These are phyloP conservation scores for Cloeon dipterum DNA, from an alignment of 2,888 invertebrate species.

Conservation along the genomic window DNA sequence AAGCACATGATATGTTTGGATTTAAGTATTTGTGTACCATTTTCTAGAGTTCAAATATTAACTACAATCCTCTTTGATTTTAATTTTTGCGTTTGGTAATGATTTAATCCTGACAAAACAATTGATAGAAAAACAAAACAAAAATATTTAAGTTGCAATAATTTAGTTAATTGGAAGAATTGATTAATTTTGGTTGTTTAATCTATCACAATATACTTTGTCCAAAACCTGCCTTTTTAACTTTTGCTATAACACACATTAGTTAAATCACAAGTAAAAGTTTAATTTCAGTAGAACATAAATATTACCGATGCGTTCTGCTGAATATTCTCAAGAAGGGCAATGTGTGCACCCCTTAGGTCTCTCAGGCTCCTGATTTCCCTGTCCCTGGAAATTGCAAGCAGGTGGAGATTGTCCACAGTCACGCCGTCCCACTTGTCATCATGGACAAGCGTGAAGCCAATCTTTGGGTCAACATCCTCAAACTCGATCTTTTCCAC, in stretches of 20 bases:
- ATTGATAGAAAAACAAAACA: conserved; percentile 2
- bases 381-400: conserved; percentile 53
- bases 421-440: conserved; percentile 82
- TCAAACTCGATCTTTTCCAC: conserved; percentile 67
- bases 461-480: conserved; percentile 48
- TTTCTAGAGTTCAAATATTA: no score
- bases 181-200: conserved; percentile 5
- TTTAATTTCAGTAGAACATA: not conserved
- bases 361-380: conserved; percentile 69
- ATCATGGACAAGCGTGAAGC: conserved; percentile 81
- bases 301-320: conserved; percentile 37
- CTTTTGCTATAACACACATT: no score
- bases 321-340: conserved; percentile 68
- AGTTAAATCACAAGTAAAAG: no score
- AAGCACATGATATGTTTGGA: no score
- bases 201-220: no score
- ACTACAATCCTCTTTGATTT: no score
- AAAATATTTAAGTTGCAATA: not conserved
- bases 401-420: conserved; percentile 55
- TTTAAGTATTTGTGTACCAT: no score
- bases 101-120: not conserved
- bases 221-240: no score
- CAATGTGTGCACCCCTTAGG: conserved; percentile 50
- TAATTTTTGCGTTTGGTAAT: no score
- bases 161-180: not conserved